Percentiles rank a stretch among this genome's conserved stretches.
Evolutionary conservation across 1,140 invertebrate species (phyloP).

Genomic region (Zelostemma sp.): DNA sequence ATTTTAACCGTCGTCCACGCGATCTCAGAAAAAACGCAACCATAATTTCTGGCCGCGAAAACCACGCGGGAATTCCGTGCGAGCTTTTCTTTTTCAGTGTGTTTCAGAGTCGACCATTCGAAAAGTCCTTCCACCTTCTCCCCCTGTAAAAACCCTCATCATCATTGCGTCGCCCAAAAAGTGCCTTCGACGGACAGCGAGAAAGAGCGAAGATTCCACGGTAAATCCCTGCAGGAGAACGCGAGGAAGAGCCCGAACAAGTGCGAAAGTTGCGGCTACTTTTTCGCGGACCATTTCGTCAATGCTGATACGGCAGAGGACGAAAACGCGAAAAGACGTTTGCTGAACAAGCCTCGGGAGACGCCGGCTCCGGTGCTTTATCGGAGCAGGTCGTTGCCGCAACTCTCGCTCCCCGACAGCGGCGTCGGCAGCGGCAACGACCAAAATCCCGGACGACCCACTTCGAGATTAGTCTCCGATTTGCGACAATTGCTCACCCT

Average conservation of each 20-base stretch:
- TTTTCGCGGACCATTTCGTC: constrained; percentile 10
- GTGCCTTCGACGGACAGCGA: not conserved
- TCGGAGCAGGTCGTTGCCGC: constrained; percentile 57
- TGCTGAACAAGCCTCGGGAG: constrained; percentile 25
- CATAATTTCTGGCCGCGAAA: not conserved
- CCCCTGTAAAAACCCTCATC: not conserved
- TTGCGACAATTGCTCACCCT: constrained; percentile 74
- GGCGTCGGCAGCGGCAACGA: constrained; percentile 61
- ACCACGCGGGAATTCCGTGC: not conserved
- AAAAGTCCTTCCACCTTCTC: not conserved
- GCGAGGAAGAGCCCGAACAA: constrained; percentile 9
- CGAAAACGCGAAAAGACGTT: constrained; percentile 15
- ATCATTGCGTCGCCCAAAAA: not conserved
- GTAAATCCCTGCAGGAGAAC: constrained; percentile 25
- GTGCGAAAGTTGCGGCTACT: constrained; percentile 25
- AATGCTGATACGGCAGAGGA: constrained; percentile 8
- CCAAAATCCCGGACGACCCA: constrained; percentile 52
- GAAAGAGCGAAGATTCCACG: constrained; percentile 20
- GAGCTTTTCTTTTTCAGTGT: not conserved
- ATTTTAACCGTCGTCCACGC: too few species aligned
- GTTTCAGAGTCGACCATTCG: not conserved
- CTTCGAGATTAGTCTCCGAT: constrained; percentile 65
- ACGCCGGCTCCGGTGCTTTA: constrained; percentile 41
- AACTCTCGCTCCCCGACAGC: constrained; percentile 58
- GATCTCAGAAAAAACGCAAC: too few species aligned